Conservation (phyloP, 2,888 invertebrate species). For the Gordius sp. region DNA sequence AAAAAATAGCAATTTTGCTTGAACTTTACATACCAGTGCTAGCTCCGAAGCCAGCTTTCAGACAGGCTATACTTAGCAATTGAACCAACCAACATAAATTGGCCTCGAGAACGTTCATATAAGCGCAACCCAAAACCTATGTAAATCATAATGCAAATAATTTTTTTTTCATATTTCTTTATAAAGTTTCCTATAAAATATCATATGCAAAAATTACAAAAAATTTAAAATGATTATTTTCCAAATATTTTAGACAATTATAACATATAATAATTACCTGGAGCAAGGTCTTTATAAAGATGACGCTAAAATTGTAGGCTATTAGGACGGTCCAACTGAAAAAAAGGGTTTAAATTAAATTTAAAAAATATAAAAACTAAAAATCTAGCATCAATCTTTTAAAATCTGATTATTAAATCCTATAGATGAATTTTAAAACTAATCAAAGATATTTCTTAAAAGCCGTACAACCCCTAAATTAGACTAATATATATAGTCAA, state of each 20-base stretch:
- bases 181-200: no score
- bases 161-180: no score
- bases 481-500: no score
- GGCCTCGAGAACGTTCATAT: constrained; percentile 35
- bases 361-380: no score
- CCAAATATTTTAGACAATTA: not conserved
- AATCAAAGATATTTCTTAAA: no score
- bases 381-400: no score
- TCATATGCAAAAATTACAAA: not conserved
- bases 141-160: no score
- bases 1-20: no score
- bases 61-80: constrained; percentile 64
- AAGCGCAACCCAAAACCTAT: constrained; percentile 72
- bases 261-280: constrained; percentile 27
- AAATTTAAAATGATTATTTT: not conserved
- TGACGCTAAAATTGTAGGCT: constrained; percentile 63
- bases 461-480: constrained; percentile 7
- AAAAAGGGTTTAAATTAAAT: no score
- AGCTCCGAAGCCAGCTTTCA: constrained; percentile 32
- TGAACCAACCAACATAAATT: constrained; percentile 45
- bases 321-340: constrained; percentile 55
- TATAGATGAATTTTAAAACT: no score
- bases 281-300: constrained; percentile 55
- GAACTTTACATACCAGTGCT: not conserved
- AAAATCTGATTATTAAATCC: no score